These are phyloP conservation scores for Lutjanus argentimaculatus DNA, from an alignment of 2,797 vertebrate species.

Conservation along the genomic window DNA sequence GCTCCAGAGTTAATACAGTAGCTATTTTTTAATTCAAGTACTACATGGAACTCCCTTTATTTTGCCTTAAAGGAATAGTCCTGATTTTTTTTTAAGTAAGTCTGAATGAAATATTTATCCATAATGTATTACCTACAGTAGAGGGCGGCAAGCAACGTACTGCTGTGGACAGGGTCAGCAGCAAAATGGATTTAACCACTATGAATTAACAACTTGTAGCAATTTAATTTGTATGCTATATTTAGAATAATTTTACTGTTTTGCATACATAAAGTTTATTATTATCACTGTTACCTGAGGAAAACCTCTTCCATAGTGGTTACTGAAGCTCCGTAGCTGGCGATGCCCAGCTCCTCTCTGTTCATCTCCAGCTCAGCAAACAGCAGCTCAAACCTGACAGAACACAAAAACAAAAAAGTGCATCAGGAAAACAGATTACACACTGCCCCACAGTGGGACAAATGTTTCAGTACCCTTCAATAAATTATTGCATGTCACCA, in stretches of 20 bases:
- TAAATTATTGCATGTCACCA: too few relatives aligned
- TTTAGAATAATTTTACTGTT: too few relatives aligned
- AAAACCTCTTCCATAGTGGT: slow-evolving; percentile 99
- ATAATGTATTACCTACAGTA: too few relatives aligned
- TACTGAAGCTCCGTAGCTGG: slow-evolving; percentile 97
- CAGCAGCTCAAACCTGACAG: slow-evolving; percentile 93
- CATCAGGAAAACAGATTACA: background rate
- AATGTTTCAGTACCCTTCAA: background rate
- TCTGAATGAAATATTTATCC: too few relatives aligned
- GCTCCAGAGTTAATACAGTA: background rate
- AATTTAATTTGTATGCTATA: too few relatives aligned
- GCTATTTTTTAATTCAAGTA: background rate
- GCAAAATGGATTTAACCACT: too few relatives aligned
- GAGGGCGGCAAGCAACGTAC: too few relatives aligned
- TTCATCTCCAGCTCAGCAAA: slow-evolving; percentile 96
- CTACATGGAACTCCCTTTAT: background rate
- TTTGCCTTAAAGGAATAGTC: background rate
- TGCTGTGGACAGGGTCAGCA: too few relatives aligned
- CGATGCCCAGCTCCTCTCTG: slow-evolving; percentile 93
- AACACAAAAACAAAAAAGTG: background rate
- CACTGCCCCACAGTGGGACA: background rate
- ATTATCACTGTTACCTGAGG: slow-evolving; percentile 86
- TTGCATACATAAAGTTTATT: too few relatives aligned
- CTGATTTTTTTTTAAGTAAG: too few relatives aligned
- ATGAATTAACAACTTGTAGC: too few relatives aligned